phyloP scores from a whole-genome alignment of 2,888 invertebrate genomes.

The Drosophila meridiana region DNA sequence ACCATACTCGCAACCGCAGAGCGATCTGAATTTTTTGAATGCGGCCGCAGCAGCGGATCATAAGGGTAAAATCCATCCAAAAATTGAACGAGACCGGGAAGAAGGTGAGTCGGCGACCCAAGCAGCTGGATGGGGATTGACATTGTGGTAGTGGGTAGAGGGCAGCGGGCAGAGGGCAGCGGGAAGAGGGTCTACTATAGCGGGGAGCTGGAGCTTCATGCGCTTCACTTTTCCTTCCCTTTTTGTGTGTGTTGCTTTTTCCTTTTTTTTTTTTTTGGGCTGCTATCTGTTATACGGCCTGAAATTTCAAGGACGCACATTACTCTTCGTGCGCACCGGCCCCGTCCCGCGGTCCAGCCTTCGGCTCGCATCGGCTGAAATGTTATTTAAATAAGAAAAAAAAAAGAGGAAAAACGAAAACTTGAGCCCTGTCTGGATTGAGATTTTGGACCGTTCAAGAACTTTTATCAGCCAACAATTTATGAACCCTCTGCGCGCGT shows the following conservation, averaged over 20 bases:
- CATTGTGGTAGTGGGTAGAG: neutral
- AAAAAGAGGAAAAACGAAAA: constrained; percentile 22
- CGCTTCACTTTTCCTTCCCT: constrained; percentile 14
- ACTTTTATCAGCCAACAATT: constrained; percentile 50
- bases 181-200: neutral
- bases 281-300: constrained; percentile 63
- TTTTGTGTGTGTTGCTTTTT: constrained; percentile 12
- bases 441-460: constrained; percentile 40
- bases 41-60: constrained; percentile 84
- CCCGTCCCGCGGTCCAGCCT: constrained; percentile 1
- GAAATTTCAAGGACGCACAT: constrained; percentile 75
- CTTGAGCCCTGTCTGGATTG: constrained; percentile 56
- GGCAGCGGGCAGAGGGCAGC: too few relatives aligned
- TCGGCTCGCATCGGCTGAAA: constrained; percentile 35
- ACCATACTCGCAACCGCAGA: constrained; percentile 85
- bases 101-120: constrained; percentile 83
- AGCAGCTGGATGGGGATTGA: constrained; percentile 17
- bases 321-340: constrained; percentile 65
- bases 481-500: constrained; percentile 31
- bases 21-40: constrained; percentile 85
- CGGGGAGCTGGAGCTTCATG: neutral
- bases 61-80: constrained; percentile 85
- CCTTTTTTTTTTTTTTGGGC: constrained; percentile 20
- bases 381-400: constrained; percentile 54
- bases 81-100: constrained; percentile 85